A percentile compares a stretch with the other conserved stretches of the same genome.
phyloP scores from a whole-genome alignment of 2,113 vertebrate genomes.

The Sphaerodactylus townsendi region DNA sequence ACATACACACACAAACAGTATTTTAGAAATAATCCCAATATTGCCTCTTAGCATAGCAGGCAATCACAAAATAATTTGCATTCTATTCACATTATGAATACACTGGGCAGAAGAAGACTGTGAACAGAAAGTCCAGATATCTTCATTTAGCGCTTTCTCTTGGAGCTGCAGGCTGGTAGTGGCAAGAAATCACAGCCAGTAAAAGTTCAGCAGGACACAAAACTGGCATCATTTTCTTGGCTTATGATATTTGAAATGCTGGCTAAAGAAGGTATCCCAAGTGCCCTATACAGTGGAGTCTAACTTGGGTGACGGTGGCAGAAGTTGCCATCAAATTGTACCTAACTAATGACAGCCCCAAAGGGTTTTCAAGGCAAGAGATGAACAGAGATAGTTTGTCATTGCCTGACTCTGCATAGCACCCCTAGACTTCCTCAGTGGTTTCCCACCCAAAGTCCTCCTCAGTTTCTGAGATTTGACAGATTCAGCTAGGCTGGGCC shows the following conservation, averaged over 20 bases:
- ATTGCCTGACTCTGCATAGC: no score
- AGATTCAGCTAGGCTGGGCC: no score
- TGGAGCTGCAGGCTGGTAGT: background rate
- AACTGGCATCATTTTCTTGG: background rate
- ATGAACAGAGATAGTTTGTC: no score
- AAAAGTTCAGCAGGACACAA: background rate
- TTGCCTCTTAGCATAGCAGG: background rate
- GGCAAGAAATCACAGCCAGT: background rate
- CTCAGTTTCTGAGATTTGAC: no score
- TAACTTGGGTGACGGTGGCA: background rate
- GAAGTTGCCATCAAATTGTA: no score
- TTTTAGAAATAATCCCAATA: background rate
- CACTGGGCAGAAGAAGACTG: background rate
- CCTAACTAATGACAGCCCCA: no score
- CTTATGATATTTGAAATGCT: background rate
- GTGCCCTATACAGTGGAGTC: background rate
- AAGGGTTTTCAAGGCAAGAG: no score
- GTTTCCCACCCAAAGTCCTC: no score
- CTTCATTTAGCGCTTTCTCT: background rate
- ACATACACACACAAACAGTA: background rate
- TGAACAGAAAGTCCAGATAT: background rate
- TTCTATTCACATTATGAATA: background rate
- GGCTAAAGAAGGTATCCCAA: background rate
- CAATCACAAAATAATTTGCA: background rate
- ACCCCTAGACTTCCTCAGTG: no score